A percentile compares a stretch with the other conserved stretches of the same genome.
These are phyloP conservation scores for Hippopotamyrus pictus DNA, from an alignment of 2,797 vertebrate genomes.

Conservation along the genomic window DNA sequence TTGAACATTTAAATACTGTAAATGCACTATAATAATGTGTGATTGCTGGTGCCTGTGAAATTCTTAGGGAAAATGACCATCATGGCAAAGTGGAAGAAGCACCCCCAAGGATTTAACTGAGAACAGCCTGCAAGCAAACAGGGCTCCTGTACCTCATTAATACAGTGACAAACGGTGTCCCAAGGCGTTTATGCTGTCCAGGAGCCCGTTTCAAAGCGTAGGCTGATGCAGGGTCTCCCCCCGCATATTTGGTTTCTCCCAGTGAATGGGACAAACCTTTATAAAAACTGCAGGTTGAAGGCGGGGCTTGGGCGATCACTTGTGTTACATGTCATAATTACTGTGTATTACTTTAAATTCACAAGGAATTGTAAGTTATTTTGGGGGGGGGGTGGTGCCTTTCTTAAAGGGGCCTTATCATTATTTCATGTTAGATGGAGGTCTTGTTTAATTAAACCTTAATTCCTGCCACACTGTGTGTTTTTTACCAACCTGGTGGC, in stretches of 20 bases:
- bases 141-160: background rate
- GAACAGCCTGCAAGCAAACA: background rate
- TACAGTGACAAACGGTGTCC: background rate
- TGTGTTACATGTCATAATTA: background rate
- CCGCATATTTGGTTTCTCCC: background rate
- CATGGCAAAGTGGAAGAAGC: background rate
- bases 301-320: background rate
- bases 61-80: background rate
- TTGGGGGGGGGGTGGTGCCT: background rate
- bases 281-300: background rate
- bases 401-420: background rate
- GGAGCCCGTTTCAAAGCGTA: background rate
- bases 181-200: background rate
- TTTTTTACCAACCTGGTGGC: background rate
- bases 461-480: background rate
- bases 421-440: background rate
- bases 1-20: background rate
- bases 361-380: background rate
- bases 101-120: background rate
- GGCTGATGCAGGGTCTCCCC: background rate
- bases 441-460: background rate
- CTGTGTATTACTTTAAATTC: background rate
- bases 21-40: background rate
- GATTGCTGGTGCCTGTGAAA: background rate
- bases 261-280: background rate